phyloP scores from a whole-genome alignment of 2,113 vertebrate species.

The Psophia crepitans region DNA sequence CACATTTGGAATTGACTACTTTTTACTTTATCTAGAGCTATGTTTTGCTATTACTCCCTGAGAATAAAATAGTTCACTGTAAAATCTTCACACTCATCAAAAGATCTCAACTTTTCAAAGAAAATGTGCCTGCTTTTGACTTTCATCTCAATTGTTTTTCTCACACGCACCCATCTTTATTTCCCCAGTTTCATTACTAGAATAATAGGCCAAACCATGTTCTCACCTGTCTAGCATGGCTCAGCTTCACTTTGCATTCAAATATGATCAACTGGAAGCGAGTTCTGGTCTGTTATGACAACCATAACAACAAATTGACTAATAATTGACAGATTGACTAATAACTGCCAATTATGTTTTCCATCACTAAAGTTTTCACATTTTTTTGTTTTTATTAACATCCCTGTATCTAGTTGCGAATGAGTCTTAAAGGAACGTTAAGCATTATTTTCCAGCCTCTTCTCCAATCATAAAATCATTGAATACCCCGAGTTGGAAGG shows the following conservation, averaged over 20 bases:
- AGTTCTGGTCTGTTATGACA: background rate
- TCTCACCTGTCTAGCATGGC: background rate
- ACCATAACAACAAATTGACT: background rate
- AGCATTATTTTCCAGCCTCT: background rate
- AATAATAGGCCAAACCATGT: background rate
- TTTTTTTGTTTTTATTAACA: background rate
- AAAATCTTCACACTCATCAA: background rate
- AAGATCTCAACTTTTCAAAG: background rate
- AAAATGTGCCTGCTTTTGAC: background rate
- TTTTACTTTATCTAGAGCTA: background rate
- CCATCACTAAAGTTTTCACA: background rate
- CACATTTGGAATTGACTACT: background rate
- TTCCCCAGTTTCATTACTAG: background rate
- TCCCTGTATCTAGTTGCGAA: background rate
- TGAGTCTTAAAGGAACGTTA: background rate
- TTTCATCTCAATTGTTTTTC: background rate
- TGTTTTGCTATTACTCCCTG: background rate
- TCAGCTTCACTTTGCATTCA: background rate
- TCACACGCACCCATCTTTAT: background rate
- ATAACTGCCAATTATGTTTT: background rate
- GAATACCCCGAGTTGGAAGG: no score
- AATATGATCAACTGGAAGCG: background rate
- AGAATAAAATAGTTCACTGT: background rate
- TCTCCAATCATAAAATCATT: no score
- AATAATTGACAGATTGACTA: background rate